These are phyloP conservation scores for Xanthorhoe spadicearia DNA, from an alignment of 2,888 invertebrate species.

Conservation along the genomic window DNA sequence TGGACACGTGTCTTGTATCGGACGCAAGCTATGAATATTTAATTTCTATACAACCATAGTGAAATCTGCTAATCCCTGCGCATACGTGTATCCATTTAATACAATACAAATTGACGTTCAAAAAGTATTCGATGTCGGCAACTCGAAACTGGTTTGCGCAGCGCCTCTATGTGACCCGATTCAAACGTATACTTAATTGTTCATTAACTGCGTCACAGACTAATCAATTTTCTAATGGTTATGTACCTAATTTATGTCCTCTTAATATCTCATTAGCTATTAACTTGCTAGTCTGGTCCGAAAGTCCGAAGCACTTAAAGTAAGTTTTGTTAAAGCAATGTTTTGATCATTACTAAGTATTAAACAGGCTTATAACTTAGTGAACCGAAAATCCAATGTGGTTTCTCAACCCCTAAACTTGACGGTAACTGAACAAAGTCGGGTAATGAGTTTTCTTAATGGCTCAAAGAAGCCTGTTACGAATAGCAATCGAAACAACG, in stretches of 20 bases:
- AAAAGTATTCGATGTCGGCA: too few relatives aligned
- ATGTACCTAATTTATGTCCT: background rate
- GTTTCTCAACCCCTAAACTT: background rate
- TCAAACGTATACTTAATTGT: too few relatives aligned
- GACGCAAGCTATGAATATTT: too few relatives aligned
- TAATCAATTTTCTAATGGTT: too few relatives aligned
- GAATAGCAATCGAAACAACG: conserved; percentile 37
- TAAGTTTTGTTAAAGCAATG: background rate
- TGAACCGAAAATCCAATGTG: conserved; percentile 11
- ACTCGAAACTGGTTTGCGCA: too few relatives aligned
- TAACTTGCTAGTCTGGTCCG: background rate
- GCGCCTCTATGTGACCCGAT: too few relatives aligned
- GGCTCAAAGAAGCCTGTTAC: conserved; percentile 29
- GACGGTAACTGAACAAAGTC: conserved; percentile 25
- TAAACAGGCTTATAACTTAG: background rate
- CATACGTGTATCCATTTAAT: too few relatives aligned
- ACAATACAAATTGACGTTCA: too few relatives aligned
- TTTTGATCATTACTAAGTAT: background rate
- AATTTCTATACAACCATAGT: too few relatives aligned
- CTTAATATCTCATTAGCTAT: background rate
- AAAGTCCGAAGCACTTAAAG: background rate
- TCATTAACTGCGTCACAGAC: too few relatives aligned
- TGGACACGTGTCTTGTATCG: too few relatives aligned
- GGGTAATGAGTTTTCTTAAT: conserved; percentile 37
- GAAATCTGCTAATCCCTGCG: too few relatives aligned